Percentiles rank a stretch among this genome's conserved stretches.
These are phyloP conservation scores for Chrysopa pallens DNA, from an alignment of 1,140 invertebrate species.

Conservation along the genomic window DNA sequence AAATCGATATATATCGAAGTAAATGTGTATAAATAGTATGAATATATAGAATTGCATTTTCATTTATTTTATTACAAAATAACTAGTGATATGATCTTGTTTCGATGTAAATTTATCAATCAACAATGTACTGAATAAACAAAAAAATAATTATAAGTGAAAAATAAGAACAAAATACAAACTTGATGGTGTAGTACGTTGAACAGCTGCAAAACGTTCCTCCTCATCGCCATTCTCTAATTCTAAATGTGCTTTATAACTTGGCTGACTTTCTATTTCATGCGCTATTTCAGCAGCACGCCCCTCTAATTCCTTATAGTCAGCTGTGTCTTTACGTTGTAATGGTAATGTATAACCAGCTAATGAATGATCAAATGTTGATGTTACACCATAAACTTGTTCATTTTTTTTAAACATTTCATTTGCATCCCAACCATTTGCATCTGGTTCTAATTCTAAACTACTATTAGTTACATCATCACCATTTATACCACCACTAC, in stretches of 20 bases:
- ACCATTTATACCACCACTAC: constrained; percentile 33
- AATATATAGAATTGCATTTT: too few relatives aligned
- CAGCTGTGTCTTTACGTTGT: constrained; percentile 66
- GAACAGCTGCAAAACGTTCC: constrained; percentile 58
- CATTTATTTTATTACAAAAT: too few relatives aligned
- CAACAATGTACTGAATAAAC: too few relatives aligned
- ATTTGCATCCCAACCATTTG: constrained; percentile 86
- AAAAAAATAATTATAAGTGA: too few relatives aligned
- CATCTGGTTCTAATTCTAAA: constrained; percentile 43
- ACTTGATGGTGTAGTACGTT: too few relatives aligned
- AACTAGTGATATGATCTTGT: too few relatives aligned
- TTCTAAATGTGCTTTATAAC: constrained; percentile 60
- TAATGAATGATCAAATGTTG: constrained; percentile 71
- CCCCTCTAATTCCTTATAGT: constrained; percentile 64
- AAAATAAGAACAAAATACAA: too few relatives aligned
- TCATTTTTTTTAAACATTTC: constrained; percentile 93
- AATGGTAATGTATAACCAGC: constrained; percentile 73
- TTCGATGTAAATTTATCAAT: too few relatives aligned
- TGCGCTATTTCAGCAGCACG: constrained; percentile 73
- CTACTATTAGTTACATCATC: constrained; percentile 31
- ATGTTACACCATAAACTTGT: constrained; percentile 71
- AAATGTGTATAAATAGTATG: too few relatives aligned
- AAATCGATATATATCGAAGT: too few relatives aligned
- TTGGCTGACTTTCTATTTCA: constrained; percentile 74
- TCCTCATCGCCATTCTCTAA: constrained; percentile 87